Evolutionary conservation across 2,888 invertebrate species (phyloP), one percentile per base, ranked within the genome.

Genomic region (Disparrhopalites patrizii): DNA sequence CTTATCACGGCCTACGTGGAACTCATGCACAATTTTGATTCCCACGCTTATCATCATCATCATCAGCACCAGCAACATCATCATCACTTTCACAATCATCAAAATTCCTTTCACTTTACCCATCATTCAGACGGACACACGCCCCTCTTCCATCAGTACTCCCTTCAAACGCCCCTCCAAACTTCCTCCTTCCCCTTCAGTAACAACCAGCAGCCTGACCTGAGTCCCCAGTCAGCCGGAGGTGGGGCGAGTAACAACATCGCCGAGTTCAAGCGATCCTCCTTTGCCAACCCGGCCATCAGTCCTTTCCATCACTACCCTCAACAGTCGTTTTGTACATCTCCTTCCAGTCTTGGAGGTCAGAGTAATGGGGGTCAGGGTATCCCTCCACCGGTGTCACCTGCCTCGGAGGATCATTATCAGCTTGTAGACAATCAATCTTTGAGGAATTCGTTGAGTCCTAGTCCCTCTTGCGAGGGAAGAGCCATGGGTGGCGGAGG

Each of bases 1-100:
- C 60, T 74, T 15, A 75, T 75, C 54, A 73, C 75, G 15, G 75
- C 75, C 0, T 75, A 75, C 33, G 73, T 75, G 28, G 75, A 75
- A 36, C 66, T 75, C 15, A 68, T 75, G 69, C 73, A 73, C 66
- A 75, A 74, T 56, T 75, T 73, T 36, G 75, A 75, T 33, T 68
- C 73, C 18, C 70, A 70, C 62, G 64, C 71, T 20, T 70, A 69
- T 36, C 62, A 68, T 20, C 66, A 66, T 51, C 64, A 66, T 58
- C 69, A 70, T 36, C n/a, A n/a, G n/a, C n/a, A n/a, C n/a, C n/a
- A n/a, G n/a, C n/a, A n/a, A n/a, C n/a, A n/a, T n/a, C 73, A 73
- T 47, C 70, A 70, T 33, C 73, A 71, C 54, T 74, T 74, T 58
- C 73, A 73, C 51, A 74, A 73, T 51, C 73, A 73, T 60, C 60